Base-by-base conservation (phyloP, 2,888 invertebrate species). In the Tridacna gigas region DNA sequence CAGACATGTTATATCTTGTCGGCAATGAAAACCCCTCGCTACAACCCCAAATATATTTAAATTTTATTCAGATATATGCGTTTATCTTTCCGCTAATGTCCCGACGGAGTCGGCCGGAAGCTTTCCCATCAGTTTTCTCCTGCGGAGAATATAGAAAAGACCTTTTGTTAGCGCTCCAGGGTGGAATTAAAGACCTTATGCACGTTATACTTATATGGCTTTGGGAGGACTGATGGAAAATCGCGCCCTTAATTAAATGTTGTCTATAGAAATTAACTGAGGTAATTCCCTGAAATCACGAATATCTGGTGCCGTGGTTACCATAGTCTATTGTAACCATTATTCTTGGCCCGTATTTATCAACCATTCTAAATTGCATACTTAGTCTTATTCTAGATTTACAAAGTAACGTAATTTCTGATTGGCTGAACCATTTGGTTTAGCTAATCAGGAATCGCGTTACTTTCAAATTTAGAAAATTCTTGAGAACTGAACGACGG, bases 11-110 rank as follows among this genome's bases (percentile, higher is more conserved):
- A 47, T 78, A 74, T 78, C 74, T 37, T 3, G 11, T 11, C 45
- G n/a, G 37, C 60, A 61, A 61, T 61, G 61, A 47, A 61, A 37
- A 61, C 61, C 73, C 18, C 15, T 15, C 71, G 22, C 71, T 71
- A 26, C 45, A 48, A 51, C 25, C 67, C 65, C 60, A 73, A 76
- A 82, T 75, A 66, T 74, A 83, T 83, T 83, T 74, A 83, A 80
- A 83, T 83, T 66, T 37, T 83, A 83, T 83, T 83, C 79, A 83
- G 79, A 79, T 79, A 47, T 76, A 83, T 83, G 37, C 83, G 26
- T 69, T 47, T 67, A 74, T 56, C 76, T 56, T 75, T 28, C 37
- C 47, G 25, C 74, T 65, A 73, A 76, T 76, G 77, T 79, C 83
- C 79, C 74, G 48, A 37, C 66, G 79, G 79, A 79, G 65, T 65